phyloP scores from a whole-genome alignment of 2,797 vertebrate genomes.

The Anguilla megastoma region DNA sequence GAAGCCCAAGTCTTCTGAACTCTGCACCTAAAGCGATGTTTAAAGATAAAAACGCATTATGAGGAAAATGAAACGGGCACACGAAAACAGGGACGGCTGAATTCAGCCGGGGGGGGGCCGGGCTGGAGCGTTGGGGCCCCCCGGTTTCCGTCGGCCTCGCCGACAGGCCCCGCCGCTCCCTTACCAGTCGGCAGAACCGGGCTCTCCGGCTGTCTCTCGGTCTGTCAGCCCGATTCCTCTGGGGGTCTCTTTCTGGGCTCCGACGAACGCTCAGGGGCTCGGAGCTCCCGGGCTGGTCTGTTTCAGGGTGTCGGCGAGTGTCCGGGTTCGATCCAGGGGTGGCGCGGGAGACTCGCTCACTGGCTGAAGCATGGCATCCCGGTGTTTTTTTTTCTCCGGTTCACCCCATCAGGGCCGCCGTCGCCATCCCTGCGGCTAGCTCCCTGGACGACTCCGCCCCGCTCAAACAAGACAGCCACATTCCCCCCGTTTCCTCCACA shows the following conservation, averaged over 20 bases:
- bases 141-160: constrained; percentile 34
- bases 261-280: constrained; percentile 50
- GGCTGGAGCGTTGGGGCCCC: constrained; percentile 17
- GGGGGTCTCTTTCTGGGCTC: background rate
- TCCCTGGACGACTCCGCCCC: constrained; percentile 31
- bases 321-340: background rate
- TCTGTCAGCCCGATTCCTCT: background rate
- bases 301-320: constrained; percentile 59
- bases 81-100: background rate
- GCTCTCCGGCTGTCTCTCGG: constrained; percentile 34
- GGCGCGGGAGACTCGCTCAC: background rate
- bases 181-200: constrained; percentile 27
- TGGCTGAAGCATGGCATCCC: constrained; percentile 27
- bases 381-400: constrained; percentile 56
- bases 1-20: background rate
- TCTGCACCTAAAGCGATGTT: background rate
- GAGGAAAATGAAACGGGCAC: background rate
- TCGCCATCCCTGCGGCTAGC: constrained; percentile 15
- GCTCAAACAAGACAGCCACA: constrained; percentile 29
- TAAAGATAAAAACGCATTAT: background rate
- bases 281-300: constrained; percentile 54
- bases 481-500: background rate
- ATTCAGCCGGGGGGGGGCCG: background rate
- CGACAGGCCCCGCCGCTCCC: constrained; percentile 40
- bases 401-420: constrained; percentile 44